These are phyloP conservation scores for Entelurus aequoreus DNA, from an alignment of 2,113 vertebrate genomes.

Conservation along the genomic window DNA sequence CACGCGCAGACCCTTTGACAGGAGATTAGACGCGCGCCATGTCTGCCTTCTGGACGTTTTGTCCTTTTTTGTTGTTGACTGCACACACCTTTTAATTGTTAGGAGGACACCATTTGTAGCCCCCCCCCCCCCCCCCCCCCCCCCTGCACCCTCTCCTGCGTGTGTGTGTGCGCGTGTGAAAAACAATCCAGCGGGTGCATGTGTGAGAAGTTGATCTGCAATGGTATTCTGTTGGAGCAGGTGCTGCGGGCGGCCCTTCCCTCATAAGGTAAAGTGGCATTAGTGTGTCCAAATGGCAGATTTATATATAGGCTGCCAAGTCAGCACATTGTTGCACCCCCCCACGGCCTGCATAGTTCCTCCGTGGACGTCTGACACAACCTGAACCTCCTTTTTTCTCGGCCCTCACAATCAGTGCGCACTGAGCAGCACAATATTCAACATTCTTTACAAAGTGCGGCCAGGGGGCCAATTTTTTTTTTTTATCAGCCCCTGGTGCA, in stretches of 20 bases:
- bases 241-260: slow-evolving; percentile 89
- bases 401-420: slow-evolving; percentile 4
- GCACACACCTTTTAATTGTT: slow-evolving; percentile 43
- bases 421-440: too few relatives aligned
- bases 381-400: background rate
- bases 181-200: slow-evolving; percentile 77
- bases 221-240: slow-evolving; percentile 97
- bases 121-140: background rate
- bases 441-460: too few relatives aligned
- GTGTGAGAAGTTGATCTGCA: slow-evolving; percentile 80
- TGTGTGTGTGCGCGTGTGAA: slow-evolving; percentile 83
- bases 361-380: slow-evolving; percentile 25
- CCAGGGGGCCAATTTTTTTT: too few relatives aligned
- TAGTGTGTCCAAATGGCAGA: slow-evolving; percentile 94
- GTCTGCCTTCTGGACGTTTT: background rate
- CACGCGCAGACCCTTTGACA: background rate
- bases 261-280: slow-evolving; percentile 99
- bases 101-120: slow-evolving; percentile 46
- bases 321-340: slow-evolving; percentile 84
- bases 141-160: slow-evolving; percentile 77
- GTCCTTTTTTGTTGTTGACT: too few relatives aligned
- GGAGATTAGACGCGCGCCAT: background rate
- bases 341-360: slow-evolving; percentile 47
- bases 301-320: slow-evolving; percentile 97
- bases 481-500: too few relatives aligned